Percentiles rank a stretch among this genome's conserved stretches.
Evolutionary conservation across 2,113 vertebrate species (phyloP).

Genomic region (Sander vitreus): DNA sequence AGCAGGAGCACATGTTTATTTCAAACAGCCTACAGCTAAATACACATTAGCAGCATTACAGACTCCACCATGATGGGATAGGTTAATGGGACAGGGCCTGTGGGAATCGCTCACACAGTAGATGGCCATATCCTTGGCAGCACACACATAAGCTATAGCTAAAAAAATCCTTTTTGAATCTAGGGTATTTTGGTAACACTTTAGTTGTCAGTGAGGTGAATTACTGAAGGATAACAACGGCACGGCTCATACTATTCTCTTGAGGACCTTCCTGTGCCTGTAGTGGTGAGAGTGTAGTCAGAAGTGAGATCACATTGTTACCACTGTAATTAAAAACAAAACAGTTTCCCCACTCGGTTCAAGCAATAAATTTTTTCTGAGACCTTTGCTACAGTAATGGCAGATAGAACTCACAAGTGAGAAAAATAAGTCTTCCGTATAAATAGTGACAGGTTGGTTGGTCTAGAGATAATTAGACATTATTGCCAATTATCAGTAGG

Average conservation of each 20-base stretch:
- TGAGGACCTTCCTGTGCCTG: slow-evolving; percentile 4
- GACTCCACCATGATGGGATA: slow-evolving; percentile 50
- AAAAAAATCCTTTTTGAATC: slow-evolving; percentile 36
- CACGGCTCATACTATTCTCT: slow-evolving; percentile 8
- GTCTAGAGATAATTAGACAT: slow-evolving; percentile 27
- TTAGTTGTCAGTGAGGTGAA: slow-evolving; percentile 40
- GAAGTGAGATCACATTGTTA: slow-evolving; percentile 38
- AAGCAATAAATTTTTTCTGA: not conserved
- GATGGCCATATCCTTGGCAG: slow-evolving; percentile 53
- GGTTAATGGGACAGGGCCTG: slow-evolving; percentile 73
- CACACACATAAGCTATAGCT: slow-evolving; percentile 3
- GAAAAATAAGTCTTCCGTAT: slow-evolving; percentile 1
- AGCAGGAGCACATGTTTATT: slow-evolving; percentile 71
- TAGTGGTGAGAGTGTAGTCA: slow-evolving; percentile 14
- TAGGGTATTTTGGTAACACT: slow-evolving; percentile 38
- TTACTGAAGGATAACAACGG: slow-evolving; percentile 20
- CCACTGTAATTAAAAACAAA: slow-evolving; percentile 49
- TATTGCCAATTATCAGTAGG: slow-evolving; percentile 21
- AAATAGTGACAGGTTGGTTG: slow-evolving; percentile 29
- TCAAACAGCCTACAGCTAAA: slow-evolving; percentile 72
- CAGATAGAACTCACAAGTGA: slow-evolving; percentile 33
- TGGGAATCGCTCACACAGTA: slow-evolving; percentile 53
- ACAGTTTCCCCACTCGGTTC: not conserved
- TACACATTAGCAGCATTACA: slow-evolving; percentile 63
- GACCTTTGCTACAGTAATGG: slow-evolving; percentile 28